A percentile compares a stretch with the other conserved stretches of the same genome.
Conservation (phyloP, 2,888 invertebrate species). For the Mechanitis messenoides region DNA sequence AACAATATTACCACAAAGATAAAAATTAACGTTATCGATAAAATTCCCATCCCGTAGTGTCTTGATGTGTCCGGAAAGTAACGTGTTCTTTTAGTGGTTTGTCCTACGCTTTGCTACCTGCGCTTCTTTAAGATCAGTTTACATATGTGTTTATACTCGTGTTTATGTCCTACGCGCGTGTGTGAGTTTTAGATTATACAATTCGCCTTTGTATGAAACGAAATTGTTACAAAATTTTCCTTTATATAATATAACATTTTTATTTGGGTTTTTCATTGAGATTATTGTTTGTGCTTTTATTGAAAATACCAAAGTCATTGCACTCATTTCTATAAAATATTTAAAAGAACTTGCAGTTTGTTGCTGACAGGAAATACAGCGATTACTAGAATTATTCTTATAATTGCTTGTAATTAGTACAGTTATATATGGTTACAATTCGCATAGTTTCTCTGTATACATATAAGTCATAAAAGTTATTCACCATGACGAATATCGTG, state of each 20-base stretch:
- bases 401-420: too few relatives aligned
- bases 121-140: slow-evolving; percentile 45
- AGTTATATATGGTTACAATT: too few relatives aligned
- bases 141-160: slow-evolving; percentile 36
- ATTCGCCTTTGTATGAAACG: neutral
- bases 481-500: slow-evolving; percentile 30
- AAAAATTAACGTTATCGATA: slow-evolving; percentile 33
- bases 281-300: too few relatives aligned
- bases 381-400: too few relatives aligned
- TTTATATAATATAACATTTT: neutral
- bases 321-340: too few relatives aligned
- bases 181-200: slow-evolving; percentile 15
- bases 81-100: slow-evolving; percentile 70
- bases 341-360: too few relatives aligned
- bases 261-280: neutral
- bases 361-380: too few relatives aligned
- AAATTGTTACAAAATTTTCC: neutral
- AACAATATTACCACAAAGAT: neutral
- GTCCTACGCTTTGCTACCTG: slow-evolving; percentile 60
- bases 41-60: slow-evolving; percentile 42
- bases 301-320: too few relatives aligned
- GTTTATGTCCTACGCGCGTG: slow-evolving; percentile 16
- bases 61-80: slow-evolving; percentile 60
- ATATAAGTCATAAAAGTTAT: slow-evolving; percentile 21
- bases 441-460: slow-evolving; percentile 1